Conservation (phyloP, 2,797 vertebrate species). For the Valencia hispanica region DNA sequence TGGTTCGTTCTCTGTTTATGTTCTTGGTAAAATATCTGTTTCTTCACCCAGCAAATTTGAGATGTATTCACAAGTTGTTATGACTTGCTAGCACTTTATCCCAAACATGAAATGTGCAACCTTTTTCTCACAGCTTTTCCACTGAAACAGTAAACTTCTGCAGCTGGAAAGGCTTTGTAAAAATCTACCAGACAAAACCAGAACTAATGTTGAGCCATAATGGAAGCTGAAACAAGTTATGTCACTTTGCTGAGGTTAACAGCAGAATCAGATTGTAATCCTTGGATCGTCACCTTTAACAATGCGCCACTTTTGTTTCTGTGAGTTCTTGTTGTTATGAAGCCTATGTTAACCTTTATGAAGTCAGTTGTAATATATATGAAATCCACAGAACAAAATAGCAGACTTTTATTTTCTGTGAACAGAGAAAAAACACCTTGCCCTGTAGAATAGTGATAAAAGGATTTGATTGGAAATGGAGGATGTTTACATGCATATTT, state of each 20-base stretch:
- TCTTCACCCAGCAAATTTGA: neutral
- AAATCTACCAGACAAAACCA: neutral
- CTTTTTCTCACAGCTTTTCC: neutral
- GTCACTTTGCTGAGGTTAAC: neutral
- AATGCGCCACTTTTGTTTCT: neutral
- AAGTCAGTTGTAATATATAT: conserved; percentile 9
- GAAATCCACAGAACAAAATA: conserved; percentile 13
- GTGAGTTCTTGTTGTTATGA: conserved; percentile 7
- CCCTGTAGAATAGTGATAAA: conserved; percentile 38
- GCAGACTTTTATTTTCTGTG: conserved; percentile 3
- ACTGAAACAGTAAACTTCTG: neutral
- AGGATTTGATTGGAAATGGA: conserved; percentile 43
- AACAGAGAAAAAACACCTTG: conserved; percentile 13
- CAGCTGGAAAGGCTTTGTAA: neutral
- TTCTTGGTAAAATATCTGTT: conserved; percentile 1
- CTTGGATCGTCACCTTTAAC: neutral
- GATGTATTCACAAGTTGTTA: neutral
- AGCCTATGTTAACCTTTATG: conserved; percentile 2
- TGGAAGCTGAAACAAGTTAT: neutral
- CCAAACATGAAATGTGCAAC: neutral
- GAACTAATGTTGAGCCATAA: neutral
- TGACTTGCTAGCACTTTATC: conserved; percentile 1
- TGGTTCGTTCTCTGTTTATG: neutral
- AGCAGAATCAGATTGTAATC: neutral
- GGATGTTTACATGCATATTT: conserved; percentile 36